phyloP scores from a whole-genome alignment of 2,797 vertebrate species.

The Ataeniobius toweri region DNA sequence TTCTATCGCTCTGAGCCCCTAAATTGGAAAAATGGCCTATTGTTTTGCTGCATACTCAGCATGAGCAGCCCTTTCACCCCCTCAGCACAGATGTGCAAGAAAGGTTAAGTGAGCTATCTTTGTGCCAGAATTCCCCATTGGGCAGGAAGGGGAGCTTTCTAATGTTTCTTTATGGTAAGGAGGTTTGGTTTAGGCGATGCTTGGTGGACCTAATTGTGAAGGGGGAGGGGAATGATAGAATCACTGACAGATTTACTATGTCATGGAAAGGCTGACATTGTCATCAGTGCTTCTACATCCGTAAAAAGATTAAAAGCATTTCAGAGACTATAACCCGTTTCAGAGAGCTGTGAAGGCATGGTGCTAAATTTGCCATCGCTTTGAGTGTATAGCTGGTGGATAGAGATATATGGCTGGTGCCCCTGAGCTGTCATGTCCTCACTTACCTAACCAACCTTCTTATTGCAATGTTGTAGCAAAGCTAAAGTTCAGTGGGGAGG shows the following conservation, averaged over 20 bases:
- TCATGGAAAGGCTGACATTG: slow-evolving; percentile 41
- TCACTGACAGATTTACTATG: slow-evolving; percentile 46
- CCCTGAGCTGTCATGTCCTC: slow-evolving; percentile 29
- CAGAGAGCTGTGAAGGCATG: slow-evolving; percentile 27
- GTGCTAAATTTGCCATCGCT: slow-evolving; percentile 37
- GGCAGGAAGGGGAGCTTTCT: slow-evolving; percentile 19
- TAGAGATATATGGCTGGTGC: slow-evolving; percentile 29
- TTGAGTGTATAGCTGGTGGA: slow-evolving; percentile 31
- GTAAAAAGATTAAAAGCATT: slow-evolving; percentile 56
- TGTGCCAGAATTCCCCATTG: slow-evolving; percentile 47
- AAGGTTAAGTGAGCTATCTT: slow-evolving; percentile 54
- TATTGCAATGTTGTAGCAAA: slow-evolving; percentile 21
- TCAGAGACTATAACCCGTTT: slow-evolving; percentile 53
- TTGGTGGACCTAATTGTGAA: slow-evolving; percentile 15
- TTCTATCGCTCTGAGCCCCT: slow-evolving; percentile 25
- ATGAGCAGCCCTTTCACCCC: slow-evolving; percentile 23
- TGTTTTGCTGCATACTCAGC: slow-evolving; percentile 44
- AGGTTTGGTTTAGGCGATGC: slow-evolving; percentile 27
- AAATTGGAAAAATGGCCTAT: slow-evolving; percentile 15
- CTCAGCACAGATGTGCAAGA: slow-evolving; percentile 29
- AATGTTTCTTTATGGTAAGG: slow-evolving; percentile 37
- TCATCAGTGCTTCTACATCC: slow-evolving; percentile 23
- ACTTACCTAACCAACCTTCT: slow-evolving; percentile 20
- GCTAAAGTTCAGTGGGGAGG: neutral
- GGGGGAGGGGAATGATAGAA: slow-evolving; percentile 22